A percentile compares a stretch with the other conserved stretches of the same genome.
phyloP scores from a whole-genome alignment of 2,888 invertebrate species.

The Cremastinae sp. region DNA sequence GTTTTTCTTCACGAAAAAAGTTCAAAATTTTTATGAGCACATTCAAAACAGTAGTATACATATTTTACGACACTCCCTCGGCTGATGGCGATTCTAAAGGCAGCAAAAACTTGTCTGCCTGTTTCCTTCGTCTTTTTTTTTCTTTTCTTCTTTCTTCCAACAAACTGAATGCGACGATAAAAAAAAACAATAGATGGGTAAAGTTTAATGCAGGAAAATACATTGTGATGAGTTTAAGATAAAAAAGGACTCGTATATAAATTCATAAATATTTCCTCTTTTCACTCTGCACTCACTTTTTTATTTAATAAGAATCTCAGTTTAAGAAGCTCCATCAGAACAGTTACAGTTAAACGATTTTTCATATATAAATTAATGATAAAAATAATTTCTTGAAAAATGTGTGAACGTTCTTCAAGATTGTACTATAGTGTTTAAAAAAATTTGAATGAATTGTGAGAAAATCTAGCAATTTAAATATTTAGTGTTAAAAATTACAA shows the following conservation, averaged over 20 bases:
- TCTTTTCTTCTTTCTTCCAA: neutral
- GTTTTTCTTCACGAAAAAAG: slow-evolving; percentile 45
- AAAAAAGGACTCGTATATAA: neutral
- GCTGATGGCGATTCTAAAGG: slow-evolving; percentile 35
- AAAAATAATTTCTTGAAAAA: too few relatives aligned
- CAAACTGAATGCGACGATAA: neutral
- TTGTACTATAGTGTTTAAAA: too few relatives aligned
- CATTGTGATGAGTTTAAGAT: neutral
- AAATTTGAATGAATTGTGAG: too few relatives aligned
- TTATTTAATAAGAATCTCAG: neutral
- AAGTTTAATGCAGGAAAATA: neutral
- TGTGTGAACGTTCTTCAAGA: too few relatives aligned
- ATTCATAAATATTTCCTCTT: slow-evolving; percentile 1
- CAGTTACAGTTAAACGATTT: too few relatives aligned
- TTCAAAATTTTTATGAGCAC: slow-evolving; percentile 51
- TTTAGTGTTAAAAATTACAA: too few relatives aligned
- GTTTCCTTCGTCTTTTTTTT: neutral
- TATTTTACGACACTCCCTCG: slow-evolving; percentile 30
- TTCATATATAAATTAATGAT: too few relatives aligned
- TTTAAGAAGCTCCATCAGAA: too few relatives aligned
- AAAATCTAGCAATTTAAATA: too few relatives aligned
- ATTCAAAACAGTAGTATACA: slow-evolving; percentile 45
- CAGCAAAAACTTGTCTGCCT: neutral
- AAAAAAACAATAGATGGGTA: neutral
- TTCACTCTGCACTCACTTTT: neutral